A percentile compares a stretch with the other conserved stretches of the same genome.
These are phyloP conservation scores for Equus quagga DNA, from an alignment of 2,113 vertebrate genomes.

Conservation along the genomic window DNA sequence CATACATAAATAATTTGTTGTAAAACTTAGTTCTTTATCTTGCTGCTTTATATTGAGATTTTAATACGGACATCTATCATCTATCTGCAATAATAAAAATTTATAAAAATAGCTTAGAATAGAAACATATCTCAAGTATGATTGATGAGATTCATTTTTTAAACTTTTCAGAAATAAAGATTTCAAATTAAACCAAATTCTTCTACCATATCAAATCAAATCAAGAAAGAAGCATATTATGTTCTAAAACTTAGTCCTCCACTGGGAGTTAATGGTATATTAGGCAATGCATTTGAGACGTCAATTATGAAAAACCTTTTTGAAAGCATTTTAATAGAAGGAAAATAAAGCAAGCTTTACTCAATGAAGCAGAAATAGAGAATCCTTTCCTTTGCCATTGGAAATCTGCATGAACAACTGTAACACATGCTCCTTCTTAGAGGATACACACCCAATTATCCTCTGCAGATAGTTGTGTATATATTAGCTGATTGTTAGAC, in stretches of 20 bases:
- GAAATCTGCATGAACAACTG: background rate
- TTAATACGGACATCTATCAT: background rate
- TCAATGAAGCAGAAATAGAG: background rate
- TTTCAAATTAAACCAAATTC: slow-evolving; percentile 3
- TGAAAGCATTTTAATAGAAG: slow-evolving; percentile 24
- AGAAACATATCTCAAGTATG: background rate
- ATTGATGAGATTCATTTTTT: background rate
- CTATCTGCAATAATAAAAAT: background rate
- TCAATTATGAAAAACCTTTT: background rate
- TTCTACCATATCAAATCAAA: background rate
- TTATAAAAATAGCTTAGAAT: slow-evolving; percentile 23
- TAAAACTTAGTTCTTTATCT: background rate
- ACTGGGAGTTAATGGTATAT: background rate
- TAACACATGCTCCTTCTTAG: background rate
- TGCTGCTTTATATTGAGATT: background rate
- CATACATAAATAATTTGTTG: background rate
- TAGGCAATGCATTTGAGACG: background rate
- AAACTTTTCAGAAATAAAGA: background rate
- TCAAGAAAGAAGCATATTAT: background rate
- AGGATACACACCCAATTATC: background rate
- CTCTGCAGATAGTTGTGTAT: background rate
- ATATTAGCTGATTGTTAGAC: background rate
- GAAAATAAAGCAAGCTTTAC: slow-evolving; percentile 4
- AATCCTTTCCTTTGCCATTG: background rate
- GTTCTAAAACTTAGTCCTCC: background rate